These are phyloP conservation scores for Saimiri boliviensis DNA, from an alignment of 2,113 vertebrate genomes.

Conservation along the genomic window DNA sequence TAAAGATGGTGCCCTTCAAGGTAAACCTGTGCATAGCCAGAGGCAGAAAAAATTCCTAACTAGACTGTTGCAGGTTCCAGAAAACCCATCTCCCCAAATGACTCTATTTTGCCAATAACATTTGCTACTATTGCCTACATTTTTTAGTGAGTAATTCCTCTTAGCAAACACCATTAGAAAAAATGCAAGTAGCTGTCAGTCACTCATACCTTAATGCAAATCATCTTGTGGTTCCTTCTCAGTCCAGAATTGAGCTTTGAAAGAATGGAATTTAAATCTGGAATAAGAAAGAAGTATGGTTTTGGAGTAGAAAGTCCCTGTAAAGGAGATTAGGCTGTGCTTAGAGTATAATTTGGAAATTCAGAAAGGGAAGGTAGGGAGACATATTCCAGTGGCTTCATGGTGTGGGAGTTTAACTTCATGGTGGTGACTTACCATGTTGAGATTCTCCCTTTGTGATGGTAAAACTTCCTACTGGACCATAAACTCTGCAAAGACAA, in stretches of 20 bases:
- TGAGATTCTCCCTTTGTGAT: not conserved
- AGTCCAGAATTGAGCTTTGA: not conserved
- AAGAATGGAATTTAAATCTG: not conserved
- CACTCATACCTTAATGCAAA: not conserved
- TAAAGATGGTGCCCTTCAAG: not conserved
- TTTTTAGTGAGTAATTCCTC: conserved; percentile 19
- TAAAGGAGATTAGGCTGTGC: not conserved
- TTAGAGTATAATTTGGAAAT: not conserved
- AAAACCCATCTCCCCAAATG: not conserved
- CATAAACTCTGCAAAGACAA: not conserved
- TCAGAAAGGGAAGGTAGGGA: not conserved
- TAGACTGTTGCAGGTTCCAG: not conserved
- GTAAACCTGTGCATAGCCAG: not conserved
- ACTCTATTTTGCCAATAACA: not conserved
- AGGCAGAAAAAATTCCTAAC: not conserved
- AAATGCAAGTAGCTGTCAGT: not conserved
- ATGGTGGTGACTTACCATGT: not conserved
- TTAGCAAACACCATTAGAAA: conserved; percentile 2
- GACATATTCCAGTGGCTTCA: not conserved
- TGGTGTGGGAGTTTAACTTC: not conserved
- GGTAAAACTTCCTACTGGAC: not conserved
- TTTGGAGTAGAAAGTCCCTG: not conserved
- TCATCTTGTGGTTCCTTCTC: not conserved
- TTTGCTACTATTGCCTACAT: not conserved
- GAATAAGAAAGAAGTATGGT: not conserved